Evolutionary conservation across 92 coral and sea anemone species (phyloP).

Genomic region (Galaxea fascicularis): DNA sequence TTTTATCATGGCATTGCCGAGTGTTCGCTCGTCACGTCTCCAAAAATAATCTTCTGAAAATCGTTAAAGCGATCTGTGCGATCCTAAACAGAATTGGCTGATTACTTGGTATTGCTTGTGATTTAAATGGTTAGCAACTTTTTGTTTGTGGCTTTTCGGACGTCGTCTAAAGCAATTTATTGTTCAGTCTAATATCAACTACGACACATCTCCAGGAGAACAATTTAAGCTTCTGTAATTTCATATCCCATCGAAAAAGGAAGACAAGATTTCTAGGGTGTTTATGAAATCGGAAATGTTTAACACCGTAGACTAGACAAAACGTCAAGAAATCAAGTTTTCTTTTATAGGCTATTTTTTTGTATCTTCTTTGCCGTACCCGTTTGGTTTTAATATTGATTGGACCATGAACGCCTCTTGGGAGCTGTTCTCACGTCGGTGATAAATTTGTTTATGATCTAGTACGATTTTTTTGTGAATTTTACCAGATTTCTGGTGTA

Average conservation of each 20-base stretch:
- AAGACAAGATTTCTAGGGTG: slow-evolving; percentile 11
- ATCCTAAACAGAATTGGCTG: slow-evolving; percentile 16
- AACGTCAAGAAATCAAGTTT: neutral
- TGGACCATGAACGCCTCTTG: neutral
- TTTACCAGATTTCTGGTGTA: neutral
- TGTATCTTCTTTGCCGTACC: neutral
- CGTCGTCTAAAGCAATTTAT: slow-evolving; percentile 29
- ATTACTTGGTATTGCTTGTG: slow-evolving; percentile 32
- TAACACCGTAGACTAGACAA: neutral
- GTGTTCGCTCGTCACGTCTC: slow-evolving; percentile 40
- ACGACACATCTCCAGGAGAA: slow-evolving; percentile 15
- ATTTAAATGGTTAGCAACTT: slow-evolving; percentile 33
- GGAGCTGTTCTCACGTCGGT: neutral
- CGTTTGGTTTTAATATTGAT: slow-evolving; percentile 8
- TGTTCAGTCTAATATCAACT: slow-evolving; percentile 42
- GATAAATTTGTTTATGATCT: slow-evolving; percentile 46
- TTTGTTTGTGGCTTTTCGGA: slow-evolving; percentile 46
- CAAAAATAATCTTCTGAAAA: slow-evolving; percentile 31
- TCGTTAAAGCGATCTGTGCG: slow-evolving; percentile 29
- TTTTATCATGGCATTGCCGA: slow-evolving; percentile 26
- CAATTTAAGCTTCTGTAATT: slow-evolving; percentile 35
- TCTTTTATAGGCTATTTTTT: neutral
- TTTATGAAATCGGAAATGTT: slow-evolving; percentile 24
- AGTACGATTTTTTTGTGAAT: slow-evolving; percentile 5
- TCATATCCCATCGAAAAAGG: slow-evolving; percentile 33